Conservation (phyloP, 2,797 vertebrate genomes). For the Heteromormyrus szaboi region DNA sequence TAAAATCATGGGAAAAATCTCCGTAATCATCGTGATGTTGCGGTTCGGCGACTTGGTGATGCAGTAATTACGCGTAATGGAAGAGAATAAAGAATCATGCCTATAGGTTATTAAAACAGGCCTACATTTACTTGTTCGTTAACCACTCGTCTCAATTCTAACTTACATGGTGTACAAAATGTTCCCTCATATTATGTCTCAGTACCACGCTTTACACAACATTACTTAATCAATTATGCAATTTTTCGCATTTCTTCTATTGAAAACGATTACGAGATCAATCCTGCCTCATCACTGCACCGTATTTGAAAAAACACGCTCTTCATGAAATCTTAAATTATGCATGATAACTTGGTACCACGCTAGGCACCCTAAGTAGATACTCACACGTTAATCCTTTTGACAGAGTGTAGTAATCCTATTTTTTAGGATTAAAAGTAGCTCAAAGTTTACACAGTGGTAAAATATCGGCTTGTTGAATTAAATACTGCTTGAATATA, state of each 20-base stretch:
- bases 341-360: background rate
- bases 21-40: background rate
- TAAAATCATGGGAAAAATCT: background rate
- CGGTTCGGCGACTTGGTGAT: background rate
- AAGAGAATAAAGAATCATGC: background rate
- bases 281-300: background rate
- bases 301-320: background rate
- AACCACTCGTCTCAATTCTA: background rate
- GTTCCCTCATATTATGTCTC: background rate
- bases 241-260: background rate
- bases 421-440: background rate
- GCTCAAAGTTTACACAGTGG: background rate
- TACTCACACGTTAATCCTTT: background rate
- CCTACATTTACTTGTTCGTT: background rate
- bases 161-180: background rate
- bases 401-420: background rate
- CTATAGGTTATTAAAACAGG: background rate
- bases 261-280: background rate
- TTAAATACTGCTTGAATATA: background rate
- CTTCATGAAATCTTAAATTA: background rate
- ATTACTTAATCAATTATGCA: background rate
- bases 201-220: background rate
- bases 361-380: background rate
- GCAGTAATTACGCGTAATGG: background rate
- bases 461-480: background rate